phyloP scores from a whole-genome alignment of 1,140 invertebrate genomes.

The Zeugodacus cucurbitae region DNA sequence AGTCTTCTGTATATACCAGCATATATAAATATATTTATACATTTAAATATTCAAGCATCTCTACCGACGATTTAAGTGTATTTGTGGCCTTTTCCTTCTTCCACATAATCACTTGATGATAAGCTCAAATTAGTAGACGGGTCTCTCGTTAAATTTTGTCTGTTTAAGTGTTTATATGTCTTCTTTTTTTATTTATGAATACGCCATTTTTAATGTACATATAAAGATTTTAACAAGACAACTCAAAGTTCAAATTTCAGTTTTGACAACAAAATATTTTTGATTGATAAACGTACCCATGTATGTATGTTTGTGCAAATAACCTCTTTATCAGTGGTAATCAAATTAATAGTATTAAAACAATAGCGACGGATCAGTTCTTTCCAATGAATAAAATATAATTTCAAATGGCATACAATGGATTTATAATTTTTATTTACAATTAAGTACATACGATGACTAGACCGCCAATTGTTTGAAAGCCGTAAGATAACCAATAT shows the following conservation, averaged over 20 bases:
- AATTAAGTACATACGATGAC: no score
- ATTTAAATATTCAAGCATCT: neutral
- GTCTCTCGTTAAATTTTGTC: neutral
- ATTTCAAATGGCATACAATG: no score
- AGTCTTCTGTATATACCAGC: no score
- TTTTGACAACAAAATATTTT: neutral
- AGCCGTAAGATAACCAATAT: no score
- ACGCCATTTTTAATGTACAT: neutral
- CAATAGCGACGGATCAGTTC: no score
- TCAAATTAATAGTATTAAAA: no score
- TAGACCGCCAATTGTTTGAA: no score
- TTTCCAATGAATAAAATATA: no score
- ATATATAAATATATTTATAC: neutral
- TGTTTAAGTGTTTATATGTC: neutral
- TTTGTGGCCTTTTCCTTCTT: neutral
- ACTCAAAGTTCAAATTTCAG: neutral
- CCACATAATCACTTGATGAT: neutral
- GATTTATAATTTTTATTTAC: no score
- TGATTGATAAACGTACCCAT: neutral
- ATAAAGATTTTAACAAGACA: neutral
- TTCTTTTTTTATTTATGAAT: neutral
- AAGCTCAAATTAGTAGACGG: neutral
- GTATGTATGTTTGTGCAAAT: neutral
- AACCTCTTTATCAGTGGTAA: no score
- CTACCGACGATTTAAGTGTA: no score